Conservation (phyloP, 2,113 vertebrate species). For the Urocynchramus pylzowi region DNA sequence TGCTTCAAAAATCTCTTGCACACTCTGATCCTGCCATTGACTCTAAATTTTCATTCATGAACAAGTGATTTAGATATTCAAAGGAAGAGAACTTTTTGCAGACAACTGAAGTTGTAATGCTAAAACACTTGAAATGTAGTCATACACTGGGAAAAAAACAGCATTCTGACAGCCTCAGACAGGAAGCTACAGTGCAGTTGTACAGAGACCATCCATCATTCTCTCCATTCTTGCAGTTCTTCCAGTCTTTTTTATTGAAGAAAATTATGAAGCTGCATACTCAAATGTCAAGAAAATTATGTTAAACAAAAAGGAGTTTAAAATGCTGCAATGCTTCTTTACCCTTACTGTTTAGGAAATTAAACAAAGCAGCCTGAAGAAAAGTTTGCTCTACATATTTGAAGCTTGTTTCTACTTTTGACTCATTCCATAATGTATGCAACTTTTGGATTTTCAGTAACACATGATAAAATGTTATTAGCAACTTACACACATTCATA, state of each 20-base stretch:
- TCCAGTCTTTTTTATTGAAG: background rate
- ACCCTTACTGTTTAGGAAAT: background rate
- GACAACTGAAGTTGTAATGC: background rate
- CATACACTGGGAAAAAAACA: rapidly evolving
- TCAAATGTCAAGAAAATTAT: background rate
- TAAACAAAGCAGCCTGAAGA: background rate
- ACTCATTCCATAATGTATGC: background rate
- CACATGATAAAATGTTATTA: background rate
- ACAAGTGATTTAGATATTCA: background rate
- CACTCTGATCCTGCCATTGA: background rate
- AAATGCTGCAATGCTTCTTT: background rate
- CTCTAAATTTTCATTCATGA: background rate
- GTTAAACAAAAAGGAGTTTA: background rate
- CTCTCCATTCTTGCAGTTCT: background rate
- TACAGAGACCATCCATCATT: background rate
- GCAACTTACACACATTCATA: background rate
- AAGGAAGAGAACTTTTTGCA: background rate
- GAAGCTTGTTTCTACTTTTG: background rate
- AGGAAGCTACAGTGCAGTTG: background rate
- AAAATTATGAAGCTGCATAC: background rate
- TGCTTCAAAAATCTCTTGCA: background rate
- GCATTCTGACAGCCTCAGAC: background rate
- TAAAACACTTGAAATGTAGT: background rate
- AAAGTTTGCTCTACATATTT: background rate
- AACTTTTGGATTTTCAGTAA: background rate